Evolutionary conservation across 2,797 vertebrate genomes (phyloP).

Genomic region (Danio jaintianensis): DNA sequence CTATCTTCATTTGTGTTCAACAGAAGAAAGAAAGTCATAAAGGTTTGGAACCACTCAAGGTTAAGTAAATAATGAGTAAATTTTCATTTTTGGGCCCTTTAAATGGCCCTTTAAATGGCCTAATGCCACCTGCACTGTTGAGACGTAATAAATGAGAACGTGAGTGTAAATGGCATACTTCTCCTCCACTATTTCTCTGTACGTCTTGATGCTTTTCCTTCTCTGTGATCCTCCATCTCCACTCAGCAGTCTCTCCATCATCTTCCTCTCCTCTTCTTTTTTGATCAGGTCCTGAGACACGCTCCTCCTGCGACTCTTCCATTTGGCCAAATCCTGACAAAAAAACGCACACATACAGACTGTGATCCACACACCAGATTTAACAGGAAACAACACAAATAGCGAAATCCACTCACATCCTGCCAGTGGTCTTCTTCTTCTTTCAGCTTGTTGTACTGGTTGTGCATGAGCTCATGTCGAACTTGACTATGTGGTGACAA

Average conservation of each 20-base stretch:
- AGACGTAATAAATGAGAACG: not conserved
- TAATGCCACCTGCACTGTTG: not conserved
- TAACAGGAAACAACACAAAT: not conserved
- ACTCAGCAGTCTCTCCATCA: slow-evolving; percentile 89
- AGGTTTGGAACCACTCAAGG: no score
- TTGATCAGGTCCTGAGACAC: slow-evolving; percentile 97
- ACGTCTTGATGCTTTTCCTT: slow-evolving; percentile 97
- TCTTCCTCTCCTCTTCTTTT: slow-evolving; percentile 96
- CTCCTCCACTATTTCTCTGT: slow-evolving; percentile 96
- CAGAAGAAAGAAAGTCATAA: no score
- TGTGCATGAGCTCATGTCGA: slow-evolving; percentile 92
- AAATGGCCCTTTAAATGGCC: not conserved
- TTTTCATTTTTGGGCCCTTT: no score
- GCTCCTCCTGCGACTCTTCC: slow-evolving; percentile 94
- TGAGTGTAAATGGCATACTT: slow-evolving; percentile 78
- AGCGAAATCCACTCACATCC: slow-evolving; percentile 81
- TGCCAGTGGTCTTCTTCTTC: slow-evolving; percentile 97
- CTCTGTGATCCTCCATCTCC: slow-evolving; percentile 79
- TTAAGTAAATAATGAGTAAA: no score
- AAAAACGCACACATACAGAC: slow-evolving; percentile 14
- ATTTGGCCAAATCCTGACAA: slow-evolving; percentile 90
- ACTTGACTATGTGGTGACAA: slow-evolving; percentile 89
- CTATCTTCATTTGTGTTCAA: no score
- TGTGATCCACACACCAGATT: not conserved
- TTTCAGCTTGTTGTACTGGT: slow-evolving; percentile 87